Evolutionary conservation across 2,113 vertebrate species (phyloP), one percentile per base, ranked within the genome.

Genomic region (Bufo bufo): DNA sequence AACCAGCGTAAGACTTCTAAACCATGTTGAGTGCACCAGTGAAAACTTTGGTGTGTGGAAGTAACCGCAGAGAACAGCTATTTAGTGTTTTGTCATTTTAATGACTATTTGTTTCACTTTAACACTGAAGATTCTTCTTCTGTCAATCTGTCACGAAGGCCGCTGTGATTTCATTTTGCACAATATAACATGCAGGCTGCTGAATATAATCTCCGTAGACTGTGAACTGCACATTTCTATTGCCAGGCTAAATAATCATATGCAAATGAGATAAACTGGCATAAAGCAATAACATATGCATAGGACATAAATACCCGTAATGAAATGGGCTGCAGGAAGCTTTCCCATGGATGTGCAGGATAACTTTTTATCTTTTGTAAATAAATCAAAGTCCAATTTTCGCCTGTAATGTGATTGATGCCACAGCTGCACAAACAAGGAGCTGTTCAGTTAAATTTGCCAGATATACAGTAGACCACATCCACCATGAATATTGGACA

Each of bases 371-470:
- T 88, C 69, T 77, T 82, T 59, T 65, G 79, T 77, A 83, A 88
- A 88, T 88, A 88, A 88, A 88, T 82, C 69, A 83, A 88, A 88
- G 86, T 87, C 86, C 86, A 87, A 19, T 74, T 65, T 74, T 75
- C 52, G 20, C 14, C 14, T 16, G 43, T 45, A 72, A 63, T 79
- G n/a, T 75, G 63, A 77, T 6, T 75, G 79, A 83, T 82, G 56
- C 81, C 71, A 43, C 86, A 88, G 86, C 86, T 88, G 86, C 86
- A 77, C 86, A 88, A 88, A 88, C 69, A 88, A 50, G 12, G 13
- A 74, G 86, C 33, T 11, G 13, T 74, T 87, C 17, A 61, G 81
- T 50, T 43, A 72, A 58, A 82, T 59, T n/a, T 56, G 56, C 8
- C 45, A 7, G 59, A 82, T 77, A 77, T 50, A 33, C 33, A 33